These are phyloP conservation scores for Irena cyanogastra DNA, from an alignment of 2,113 vertebrate genomes.

Conservation along the genomic window DNA sequence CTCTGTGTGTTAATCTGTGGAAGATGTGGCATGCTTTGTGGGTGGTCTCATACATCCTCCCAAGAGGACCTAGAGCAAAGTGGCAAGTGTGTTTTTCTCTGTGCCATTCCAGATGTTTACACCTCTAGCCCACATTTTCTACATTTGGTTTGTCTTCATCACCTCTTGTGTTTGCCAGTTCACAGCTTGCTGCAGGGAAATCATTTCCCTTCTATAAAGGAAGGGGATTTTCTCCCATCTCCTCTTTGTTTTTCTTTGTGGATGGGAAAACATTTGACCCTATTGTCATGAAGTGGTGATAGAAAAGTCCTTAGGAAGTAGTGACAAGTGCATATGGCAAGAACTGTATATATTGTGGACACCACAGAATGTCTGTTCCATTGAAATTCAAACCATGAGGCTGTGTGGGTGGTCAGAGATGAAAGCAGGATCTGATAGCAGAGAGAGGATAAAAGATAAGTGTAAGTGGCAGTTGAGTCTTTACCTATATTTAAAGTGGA, in stretches of 20 bases:
- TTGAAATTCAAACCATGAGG: background rate
- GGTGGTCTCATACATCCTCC: background rate
- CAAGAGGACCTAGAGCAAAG: background rate
- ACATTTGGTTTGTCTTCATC: background rate
- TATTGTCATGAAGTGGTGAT: background rate
- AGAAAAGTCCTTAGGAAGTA: background rate
- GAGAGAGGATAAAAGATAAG: background rate
- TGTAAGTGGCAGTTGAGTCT: background rate
- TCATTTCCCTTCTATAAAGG: background rate
- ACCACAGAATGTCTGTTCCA: background rate
- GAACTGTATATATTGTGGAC: background rate
- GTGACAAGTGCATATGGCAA: background rate
- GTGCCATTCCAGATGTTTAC: background rate
- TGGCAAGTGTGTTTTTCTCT: background rate
- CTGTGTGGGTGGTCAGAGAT: slow-evolving; percentile 7
- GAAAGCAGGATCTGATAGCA: background rate
- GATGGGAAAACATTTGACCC: background rate
- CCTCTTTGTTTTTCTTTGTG: background rate
- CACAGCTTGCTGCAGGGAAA: background rate
- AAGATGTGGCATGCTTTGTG: background rate
- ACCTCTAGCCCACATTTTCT: background rate
- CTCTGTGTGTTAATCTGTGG: background rate
- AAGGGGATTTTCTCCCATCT: background rate
- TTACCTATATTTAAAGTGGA: background rate
- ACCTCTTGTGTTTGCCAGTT: background rate